phyloP scores from a whole-genome alignment of 2,888 invertebrate species.

The Pyralis farinalis region DNA sequence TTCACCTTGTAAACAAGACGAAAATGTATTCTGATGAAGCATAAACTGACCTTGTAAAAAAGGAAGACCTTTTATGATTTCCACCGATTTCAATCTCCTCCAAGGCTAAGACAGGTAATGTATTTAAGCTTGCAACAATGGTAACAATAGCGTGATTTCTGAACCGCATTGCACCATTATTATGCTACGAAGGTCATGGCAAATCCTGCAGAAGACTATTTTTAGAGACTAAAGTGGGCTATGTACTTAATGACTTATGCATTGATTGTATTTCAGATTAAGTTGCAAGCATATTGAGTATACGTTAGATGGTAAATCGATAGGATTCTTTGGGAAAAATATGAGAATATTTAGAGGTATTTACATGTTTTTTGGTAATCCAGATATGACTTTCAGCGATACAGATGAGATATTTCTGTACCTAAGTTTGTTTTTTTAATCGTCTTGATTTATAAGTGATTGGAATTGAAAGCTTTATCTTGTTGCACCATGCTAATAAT shows the following conservation, averaged over 20 bases:
- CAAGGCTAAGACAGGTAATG: constrained; percentile 41
- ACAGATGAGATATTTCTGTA: too few species aligned
- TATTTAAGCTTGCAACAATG: constrained; percentile 48
- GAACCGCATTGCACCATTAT: constrained; percentile 63
- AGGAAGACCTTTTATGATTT: constrained; percentile 2
- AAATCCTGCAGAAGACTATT: constrained; percentile 53
- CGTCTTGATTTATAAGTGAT: too few species aligned
- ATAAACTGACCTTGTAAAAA: neutral
- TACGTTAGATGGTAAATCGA: too few species aligned
- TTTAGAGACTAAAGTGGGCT: constrained; percentile 22
- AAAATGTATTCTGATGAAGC: too few species aligned
- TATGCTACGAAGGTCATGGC: constrained; percentile 42
- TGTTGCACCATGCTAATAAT: too few species aligned
- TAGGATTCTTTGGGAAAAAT: too few species aligned
- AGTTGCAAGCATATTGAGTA: neutral
- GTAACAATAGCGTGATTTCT: constrained; percentile 56
- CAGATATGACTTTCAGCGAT: too few species aligned
- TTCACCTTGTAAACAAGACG: too few species aligned
- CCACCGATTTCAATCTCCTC: constrained; percentile 26
- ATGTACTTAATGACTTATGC: constrained; percentile 12
- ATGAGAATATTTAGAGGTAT: too few species aligned
- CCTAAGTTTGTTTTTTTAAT: too few species aligned
- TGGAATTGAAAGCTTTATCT: too few species aligned
- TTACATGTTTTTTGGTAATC: too few species aligned
- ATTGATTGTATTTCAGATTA: neutral